Evolutionary conservation across 2,113 vertebrate species (phyloP).

Genomic region (Chaetura pelagica): DNA sequence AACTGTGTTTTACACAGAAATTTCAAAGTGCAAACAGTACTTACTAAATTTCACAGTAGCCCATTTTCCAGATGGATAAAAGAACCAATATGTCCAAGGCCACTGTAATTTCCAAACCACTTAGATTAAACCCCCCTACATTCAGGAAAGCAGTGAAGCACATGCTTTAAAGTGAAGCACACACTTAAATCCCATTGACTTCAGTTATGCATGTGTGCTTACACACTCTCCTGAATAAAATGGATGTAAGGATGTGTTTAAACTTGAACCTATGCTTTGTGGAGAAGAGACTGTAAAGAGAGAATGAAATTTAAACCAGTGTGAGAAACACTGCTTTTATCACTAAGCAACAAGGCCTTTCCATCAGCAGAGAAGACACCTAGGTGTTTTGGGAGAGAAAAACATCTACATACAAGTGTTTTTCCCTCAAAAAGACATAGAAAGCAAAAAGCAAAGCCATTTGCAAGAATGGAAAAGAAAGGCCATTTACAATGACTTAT

Average conservation of each 20-base stretch:
- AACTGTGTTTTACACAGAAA: neutral
- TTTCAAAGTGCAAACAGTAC: neutral
- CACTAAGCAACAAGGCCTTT: constrained; percentile 38
- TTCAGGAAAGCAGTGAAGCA: constrained; percentile 40
- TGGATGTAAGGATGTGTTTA: constrained; percentile 54
- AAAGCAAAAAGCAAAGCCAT: neutral
- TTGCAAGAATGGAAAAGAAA: neutral
- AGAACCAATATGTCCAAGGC: constrained; percentile 27
- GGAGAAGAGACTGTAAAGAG: constrained; percentile 49
- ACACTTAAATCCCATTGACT: constrained; percentile 59
- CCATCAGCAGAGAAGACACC: neutral
- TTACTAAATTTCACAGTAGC: constrained; percentile 33
- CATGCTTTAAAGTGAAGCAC: constrained; percentile 62
- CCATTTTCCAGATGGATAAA: constrained; percentile 40
- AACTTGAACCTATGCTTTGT: constrained; percentile 65
- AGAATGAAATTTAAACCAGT: constrained; percentile 54
- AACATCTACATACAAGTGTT: neutral
- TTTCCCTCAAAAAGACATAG: neutral
- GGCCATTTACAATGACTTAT: neutral
- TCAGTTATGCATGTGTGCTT: constrained; percentile 30
- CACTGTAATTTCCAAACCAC: constrained; percentile 46
- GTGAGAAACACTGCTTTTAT: constrained; percentile 30
- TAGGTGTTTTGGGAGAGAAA: neutral
- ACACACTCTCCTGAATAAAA: constrained; percentile 43
- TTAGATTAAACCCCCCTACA: constrained; percentile 10